Evolutionary conservation across 2,888 invertebrate genomes (phyloP).

Genomic region (Caenorhabditis sp.): DNA sequence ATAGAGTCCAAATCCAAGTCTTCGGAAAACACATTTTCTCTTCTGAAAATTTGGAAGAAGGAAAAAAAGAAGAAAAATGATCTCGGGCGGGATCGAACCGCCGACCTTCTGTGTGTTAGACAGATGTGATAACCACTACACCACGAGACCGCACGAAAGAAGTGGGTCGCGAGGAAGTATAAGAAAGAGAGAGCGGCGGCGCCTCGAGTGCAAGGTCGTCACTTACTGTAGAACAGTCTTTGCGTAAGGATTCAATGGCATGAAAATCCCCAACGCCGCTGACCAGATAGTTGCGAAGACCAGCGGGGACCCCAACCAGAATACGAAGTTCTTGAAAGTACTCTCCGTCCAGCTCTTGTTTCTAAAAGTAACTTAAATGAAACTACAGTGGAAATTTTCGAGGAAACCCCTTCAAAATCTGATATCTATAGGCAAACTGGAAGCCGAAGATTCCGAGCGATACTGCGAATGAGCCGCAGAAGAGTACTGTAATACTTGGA

Average conservation of each 20-base stretch:
- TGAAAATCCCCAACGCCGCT: not conserved
- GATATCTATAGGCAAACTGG: constrained; percentile 32
- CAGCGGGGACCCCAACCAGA: constrained; percentile 10
- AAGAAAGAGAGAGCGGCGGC: not conserved
- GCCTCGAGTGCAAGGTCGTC: not conserved
- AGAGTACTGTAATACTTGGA: constrained; percentile 25
- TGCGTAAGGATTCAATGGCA: constrained; percentile 8
- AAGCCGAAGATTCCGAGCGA: constrained; percentile 24
- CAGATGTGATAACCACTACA: constrained; percentile 79
- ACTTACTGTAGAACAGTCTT: constrained; percentile 4
- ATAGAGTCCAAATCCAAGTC: not conserved
- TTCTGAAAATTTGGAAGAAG: not conserved
- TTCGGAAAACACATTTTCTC: not conserved
- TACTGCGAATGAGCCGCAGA: constrained; percentile 12
- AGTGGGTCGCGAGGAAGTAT: not conserved
- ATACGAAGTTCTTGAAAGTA: not conserved
- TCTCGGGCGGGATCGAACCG: constrained; percentile 82
- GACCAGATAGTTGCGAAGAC: constrained; percentile 10
- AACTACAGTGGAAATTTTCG: not conserved
- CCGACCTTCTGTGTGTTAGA: constrained; percentile 83
- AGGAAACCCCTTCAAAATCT: constrained; percentile 16
- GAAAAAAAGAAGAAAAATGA: constrained; percentile 65
- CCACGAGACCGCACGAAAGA: constrained; percentile 29
- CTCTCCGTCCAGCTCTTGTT: constrained; percentile 3
- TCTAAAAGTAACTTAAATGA: not conserved